These are phyloP conservation scores for Columba guinea DNA, from an alignment of 2,797 vertebrate species.

Conservation along the genomic window DNA sequence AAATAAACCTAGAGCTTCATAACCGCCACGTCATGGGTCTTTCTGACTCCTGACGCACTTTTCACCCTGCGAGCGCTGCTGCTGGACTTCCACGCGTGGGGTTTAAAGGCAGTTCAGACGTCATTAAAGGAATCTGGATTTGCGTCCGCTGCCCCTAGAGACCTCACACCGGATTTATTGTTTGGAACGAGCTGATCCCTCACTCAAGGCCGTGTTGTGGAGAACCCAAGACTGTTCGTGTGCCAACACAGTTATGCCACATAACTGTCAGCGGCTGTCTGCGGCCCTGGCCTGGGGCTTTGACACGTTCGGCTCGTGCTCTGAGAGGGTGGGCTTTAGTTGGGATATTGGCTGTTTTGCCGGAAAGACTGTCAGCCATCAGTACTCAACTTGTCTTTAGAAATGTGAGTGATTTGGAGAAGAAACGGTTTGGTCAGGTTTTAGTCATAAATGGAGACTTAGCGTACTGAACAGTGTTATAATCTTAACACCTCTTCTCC, in stretches of 20 bases:
- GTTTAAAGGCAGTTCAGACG: slow-evolving; percentile 40
- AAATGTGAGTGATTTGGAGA: slow-evolving; percentile 47
- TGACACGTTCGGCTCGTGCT: slow-evolving; percentile 5
- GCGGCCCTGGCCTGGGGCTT: background rate
- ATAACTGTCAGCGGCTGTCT: background rate
- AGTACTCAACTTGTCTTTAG: slow-evolving; percentile 21
- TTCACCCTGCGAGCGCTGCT: slow-evolving; percentile 28
- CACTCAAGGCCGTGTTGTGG: background rate
- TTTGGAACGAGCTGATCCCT: slow-evolving; percentile 25
- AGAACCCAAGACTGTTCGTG: slow-evolving; percentile 6
- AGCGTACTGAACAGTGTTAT: slow-evolving; percentile 59
- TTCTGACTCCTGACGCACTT: slow-evolving; percentile 38
- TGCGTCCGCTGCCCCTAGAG: slow-evolving; percentile 36
- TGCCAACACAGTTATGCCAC: slow-evolving; percentile 2
- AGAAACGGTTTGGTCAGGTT: slow-evolving; percentile 35
- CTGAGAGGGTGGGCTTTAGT: slow-evolving; percentile 15
- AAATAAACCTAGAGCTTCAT: slow-evolving; percentile 53
- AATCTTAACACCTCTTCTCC: slow-evolving; percentile 51
- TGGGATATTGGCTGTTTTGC: background rate
- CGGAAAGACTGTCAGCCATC: background rate
- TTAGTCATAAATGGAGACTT: slow-evolving; percentile 38
- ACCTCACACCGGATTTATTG: slow-evolving; percentile 5
- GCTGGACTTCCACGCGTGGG: background rate
- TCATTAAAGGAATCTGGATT: slow-evolving; percentile 35
- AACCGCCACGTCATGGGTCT: slow-evolving; percentile 49